Percentiles rank a stretch among this genome's conserved stretches.
Evolutionary conservation across 1,140 invertebrate genomes (phyloP).

Genomic region (Diorhabda elongata): DNA sequence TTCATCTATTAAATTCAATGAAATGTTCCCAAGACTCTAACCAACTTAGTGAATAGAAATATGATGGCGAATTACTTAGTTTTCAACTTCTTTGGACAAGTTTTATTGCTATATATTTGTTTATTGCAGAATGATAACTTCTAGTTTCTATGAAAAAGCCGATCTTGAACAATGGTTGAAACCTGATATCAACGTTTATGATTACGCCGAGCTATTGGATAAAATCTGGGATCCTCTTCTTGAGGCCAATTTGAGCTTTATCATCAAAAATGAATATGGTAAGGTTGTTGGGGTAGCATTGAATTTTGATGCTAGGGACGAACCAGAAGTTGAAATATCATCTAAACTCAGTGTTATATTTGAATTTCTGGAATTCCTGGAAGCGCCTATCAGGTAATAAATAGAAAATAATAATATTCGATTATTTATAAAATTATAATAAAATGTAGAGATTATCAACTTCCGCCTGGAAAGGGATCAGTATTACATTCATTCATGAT

Average conservation of each 20-base stretch:
- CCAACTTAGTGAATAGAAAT: not conserved
- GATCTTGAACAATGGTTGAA: constrained; percentile 74
- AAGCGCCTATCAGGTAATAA: constrained; percentile 63
- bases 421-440: not conserved
- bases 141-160: constrained; percentile 79
- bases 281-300: constrained; percentile 61
- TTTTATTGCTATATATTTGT: constrained; percentile 9
- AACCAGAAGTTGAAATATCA: constrained; percentile 65
- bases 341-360: constrained; percentile 69
- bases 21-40: no score
- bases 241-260: constrained; percentile 66
- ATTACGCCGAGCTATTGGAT: constrained; percentile 65
- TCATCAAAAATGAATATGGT: constrained; percentile 52
- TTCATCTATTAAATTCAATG: no score
- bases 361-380: constrained; percentile 72
- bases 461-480: constrained; percentile 64
- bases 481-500: constrained; percentile 84
- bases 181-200: constrained; percentile 57
- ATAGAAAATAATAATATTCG: not conserved
- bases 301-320: constrained; percentile 75
- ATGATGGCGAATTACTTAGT: no score
- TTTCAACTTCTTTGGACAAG: not conserved
- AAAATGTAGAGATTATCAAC: constrained; percentile 35
- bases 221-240: constrained; percentile 64
- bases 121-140: constrained; percentile 66